A percentile compares a stretch with the other conserved stretches of the same genome.
Evolutionary conservation across 1,140 invertebrate genomes (phyloP).

Genomic region (Pteromalus puparum): DNA sequence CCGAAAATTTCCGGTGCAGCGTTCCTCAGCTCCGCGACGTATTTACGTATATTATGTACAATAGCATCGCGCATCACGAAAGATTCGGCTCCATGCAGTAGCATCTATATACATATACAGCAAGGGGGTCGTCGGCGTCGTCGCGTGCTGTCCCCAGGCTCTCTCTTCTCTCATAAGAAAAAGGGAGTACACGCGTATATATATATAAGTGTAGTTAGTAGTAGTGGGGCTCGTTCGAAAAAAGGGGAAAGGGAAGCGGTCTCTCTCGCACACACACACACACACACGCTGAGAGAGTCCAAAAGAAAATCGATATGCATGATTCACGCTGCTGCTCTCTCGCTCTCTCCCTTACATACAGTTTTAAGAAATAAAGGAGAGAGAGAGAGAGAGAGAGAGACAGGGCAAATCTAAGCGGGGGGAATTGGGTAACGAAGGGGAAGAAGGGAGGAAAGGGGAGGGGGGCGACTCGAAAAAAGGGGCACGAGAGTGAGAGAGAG

Average conservation of each 20-base stretch:
- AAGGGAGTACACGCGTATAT: not conserved
- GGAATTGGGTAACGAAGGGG: conserved; percentile 54
- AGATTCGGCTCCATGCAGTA: not conserved
- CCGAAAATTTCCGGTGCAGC: no score
- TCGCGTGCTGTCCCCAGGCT: not conserved
- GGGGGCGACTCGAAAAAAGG: conserved; percentile 40
- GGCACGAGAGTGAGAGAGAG: conserved; percentile 53
- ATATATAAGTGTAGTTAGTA: no score
- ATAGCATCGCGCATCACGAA: not conserved
- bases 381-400: no score
- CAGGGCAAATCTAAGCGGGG: conserved; percentile 48
- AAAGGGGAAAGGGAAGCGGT: not conserved
- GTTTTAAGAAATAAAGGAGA: conserved; percentile 1
- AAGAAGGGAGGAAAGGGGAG: conserved; percentile 54
- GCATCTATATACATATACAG: no score
- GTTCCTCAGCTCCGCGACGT: no score
- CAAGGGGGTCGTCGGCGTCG: not conserved
- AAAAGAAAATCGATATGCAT: conserved; percentile 75
- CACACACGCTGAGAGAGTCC: not conserved
- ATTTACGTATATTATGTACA: not conserved
- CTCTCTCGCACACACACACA: not conserved
- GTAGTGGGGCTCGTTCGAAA: not conserved
- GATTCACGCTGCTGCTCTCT: conserved; percentile 68
- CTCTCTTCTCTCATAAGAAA: conserved; percentile 11
- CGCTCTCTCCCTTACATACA: not conserved